phyloP scores from a whole-genome alignment of 2,888 invertebrate genomes.

The Chromoteleia sp. region DNA sequence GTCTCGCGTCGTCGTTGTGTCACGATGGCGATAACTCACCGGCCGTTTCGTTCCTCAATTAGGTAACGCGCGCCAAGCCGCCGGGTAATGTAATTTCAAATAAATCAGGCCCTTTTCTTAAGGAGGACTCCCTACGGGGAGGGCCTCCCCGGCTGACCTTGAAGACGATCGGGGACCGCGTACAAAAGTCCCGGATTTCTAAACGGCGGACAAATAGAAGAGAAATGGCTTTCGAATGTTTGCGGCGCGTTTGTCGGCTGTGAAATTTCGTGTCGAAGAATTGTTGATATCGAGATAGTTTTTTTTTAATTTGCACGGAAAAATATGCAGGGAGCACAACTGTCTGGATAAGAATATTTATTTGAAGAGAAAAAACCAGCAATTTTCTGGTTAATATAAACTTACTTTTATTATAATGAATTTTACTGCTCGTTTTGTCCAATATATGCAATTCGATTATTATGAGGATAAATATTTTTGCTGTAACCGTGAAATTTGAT shows the following conservation, averaged over 20 bases:
- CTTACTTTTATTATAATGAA: too few relatives aligned
- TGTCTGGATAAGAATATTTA: too few relatives aligned
- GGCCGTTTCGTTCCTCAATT: constrained; percentile 83
- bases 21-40: constrained; percentile 81
- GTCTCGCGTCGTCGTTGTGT: constrained; percentile 67
- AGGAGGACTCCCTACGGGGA: constrained; percentile 74
- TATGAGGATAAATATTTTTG: too few relatives aligned
- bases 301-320: too few relatives aligned
- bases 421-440: too few relatives aligned
- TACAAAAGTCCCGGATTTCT: constrained; percentile 25
- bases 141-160: constrained; percentile 69
- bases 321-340: too few relatives aligned
- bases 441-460: too few relatives aligned
- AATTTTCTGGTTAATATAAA: too few relatives aligned
- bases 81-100: constrained; percentile 80
- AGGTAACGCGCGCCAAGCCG: constrained; percentile 77
- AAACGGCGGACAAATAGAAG: constrained; percentile 10
- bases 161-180: constrained; percentile 53
- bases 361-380: too few relatives aligned
- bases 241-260: background rate
- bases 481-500: too few relatives aligned
- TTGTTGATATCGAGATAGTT: too few relatives aligned
- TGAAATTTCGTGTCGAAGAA: background rate
- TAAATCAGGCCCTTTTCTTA: constrained; percentile 79
- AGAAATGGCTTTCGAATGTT: constrained; percentile 10